Conservation (phyloP, 2,797 vertebrate species). For the Acropternis orthonyx region DNA sequence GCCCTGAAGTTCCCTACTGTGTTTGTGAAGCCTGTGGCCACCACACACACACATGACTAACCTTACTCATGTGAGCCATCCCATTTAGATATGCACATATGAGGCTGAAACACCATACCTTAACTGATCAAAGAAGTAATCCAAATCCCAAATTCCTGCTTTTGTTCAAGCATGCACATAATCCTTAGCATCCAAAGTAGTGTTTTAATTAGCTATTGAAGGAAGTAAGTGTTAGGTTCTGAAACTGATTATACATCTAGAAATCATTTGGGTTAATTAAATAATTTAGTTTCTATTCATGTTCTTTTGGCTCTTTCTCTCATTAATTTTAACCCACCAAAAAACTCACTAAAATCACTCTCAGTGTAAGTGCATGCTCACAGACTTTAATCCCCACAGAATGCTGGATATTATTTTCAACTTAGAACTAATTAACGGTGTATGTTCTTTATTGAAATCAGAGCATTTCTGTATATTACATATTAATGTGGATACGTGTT, state of each 20-base stretch:
- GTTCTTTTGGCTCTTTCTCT: background rate
- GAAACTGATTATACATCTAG: constrained; percentile 31
- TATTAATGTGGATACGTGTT: background rate
- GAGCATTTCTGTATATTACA: background rate
- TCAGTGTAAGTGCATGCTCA: background rate
- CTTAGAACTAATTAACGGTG: background rate
- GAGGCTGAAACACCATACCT: rapidly evolving
- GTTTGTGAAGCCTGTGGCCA: background rate
- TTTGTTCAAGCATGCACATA: background rate
- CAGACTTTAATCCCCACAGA: background rate
- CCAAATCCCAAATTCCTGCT: background rate
- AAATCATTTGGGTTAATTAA: constrained; percentile 8
- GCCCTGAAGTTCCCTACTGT: background rate
- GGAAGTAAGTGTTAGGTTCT: background rate
- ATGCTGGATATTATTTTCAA: background rate
- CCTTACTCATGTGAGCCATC: background rate
- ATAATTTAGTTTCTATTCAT: background rate
- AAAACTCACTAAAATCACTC: background rate
- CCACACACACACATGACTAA: background rate
- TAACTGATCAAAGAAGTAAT: background rate
- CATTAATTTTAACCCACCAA: background rate
- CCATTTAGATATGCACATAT: background rate
- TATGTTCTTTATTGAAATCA: background rate
- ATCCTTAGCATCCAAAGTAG: background rate
- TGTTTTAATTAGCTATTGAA: background rate